phyloP scores from a whole-genome alignment of 2,797 vertebrate species.

The Falco naumanni region DNA sequence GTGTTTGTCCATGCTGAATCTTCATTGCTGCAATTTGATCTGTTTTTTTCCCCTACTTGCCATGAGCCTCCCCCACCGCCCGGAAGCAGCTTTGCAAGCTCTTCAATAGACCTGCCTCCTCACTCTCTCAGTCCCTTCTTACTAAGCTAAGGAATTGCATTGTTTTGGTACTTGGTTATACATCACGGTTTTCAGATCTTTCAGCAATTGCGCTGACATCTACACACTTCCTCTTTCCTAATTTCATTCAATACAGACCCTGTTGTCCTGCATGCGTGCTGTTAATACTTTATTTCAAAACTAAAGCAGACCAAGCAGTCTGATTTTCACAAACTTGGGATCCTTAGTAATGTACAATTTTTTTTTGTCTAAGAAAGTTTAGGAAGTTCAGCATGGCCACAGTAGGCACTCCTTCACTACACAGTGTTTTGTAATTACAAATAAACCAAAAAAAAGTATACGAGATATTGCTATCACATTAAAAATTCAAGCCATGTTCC shows the following conservation, averaged over 20 bases:
- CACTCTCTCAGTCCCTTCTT: not conserved
- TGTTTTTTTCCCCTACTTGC: not conserved
- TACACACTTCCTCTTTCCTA: not conserved
- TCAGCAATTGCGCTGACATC: not conserved
- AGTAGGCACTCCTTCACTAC: not conserved
- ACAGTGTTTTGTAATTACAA: not conserved
- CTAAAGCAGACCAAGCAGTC: not conserved
- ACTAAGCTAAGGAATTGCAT: not conserved
- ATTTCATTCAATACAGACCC: not conserved
- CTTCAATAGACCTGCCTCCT: not conserved
- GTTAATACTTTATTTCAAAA: conserved; percentile 28
- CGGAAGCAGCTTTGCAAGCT: not conserved
- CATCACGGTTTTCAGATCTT: not conserved
- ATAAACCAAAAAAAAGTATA: not conserved
- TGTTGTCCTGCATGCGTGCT: not conserved
- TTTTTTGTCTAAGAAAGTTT: not conserved
- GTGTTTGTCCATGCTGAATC: not conserved
- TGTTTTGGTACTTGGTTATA: not conserved
- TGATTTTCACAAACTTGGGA: conserved; percentile 6
- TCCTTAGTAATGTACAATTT: not conserved
- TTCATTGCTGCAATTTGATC: not conserved
- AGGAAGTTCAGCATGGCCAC: conserved; percentile 33
- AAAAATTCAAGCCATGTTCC: not conserved
- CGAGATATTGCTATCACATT: not conserved
- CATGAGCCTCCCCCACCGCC: not conserved